phyloP scores from a whole-genome alignment of 2,888 invertebrate genomes.

The Aquatica leii region DNA sequence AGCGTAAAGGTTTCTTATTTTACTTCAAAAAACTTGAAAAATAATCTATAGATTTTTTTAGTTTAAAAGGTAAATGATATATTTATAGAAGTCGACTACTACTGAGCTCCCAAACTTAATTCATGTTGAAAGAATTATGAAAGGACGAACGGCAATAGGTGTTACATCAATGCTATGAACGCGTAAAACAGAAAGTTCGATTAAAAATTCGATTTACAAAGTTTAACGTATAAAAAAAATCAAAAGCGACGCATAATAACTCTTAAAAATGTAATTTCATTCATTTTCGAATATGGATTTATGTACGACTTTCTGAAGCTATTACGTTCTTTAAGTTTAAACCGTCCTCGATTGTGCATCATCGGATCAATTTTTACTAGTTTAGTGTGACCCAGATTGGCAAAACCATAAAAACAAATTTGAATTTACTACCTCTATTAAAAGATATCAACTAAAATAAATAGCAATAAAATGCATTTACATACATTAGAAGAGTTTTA shows the following conservation, averaged over 20 bases:
- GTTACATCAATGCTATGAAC: conserved; percentile 51
- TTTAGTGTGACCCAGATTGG: background rate
- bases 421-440: background rate
- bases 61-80: conserved; percentile 51
- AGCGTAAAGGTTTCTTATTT: conserved; percentile 2
- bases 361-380: background rate
- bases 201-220: conserved; percentile 8
- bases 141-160: conserved; percentile 47
- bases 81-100: conserved; percentile 51
- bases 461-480: too few relatives aligned
- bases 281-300: background rate
- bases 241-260: too few relatives aligned
- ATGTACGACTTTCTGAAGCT: background rate
- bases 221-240: too few relatives aligned
- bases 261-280: too few relatives aligned
- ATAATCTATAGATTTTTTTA: conserved; percentile 53
- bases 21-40: conserved; percentile 23
- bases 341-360: too few relatives aligned
- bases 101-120: conserved; percentile 51
- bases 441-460: too few relatives aligned
- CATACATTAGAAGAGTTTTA: too few relatives aligned
- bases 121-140: conserved; percentile 56
- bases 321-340: too few relatives aligned
- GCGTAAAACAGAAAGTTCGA: conserved; percentile 41
- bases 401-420: background rate